Base-by-base conservation (phyloP, 1,140 invertebrate species). In the Ceratina australensis region DNA sequence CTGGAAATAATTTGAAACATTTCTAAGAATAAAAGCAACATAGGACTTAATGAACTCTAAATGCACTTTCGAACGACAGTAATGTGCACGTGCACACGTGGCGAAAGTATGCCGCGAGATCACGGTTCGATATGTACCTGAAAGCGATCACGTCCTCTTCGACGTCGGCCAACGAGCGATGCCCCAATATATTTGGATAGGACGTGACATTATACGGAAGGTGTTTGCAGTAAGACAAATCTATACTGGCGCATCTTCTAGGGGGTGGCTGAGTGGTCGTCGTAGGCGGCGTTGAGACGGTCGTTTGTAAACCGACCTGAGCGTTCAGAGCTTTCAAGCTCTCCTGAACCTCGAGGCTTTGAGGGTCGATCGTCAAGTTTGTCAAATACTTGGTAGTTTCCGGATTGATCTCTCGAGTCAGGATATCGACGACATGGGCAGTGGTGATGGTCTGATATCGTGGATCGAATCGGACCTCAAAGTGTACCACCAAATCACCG, bases 171-270 rank as follows among this genome's bases (percentile, higher is more conserved):
- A 95, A 89, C 18, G 94, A 95, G 26, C 91, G 91, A 81, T 95
- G 95, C 2, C 93, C 93, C 33, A 98, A 92, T 2, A 97, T 90
- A 90, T 98, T 98, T 0, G 97, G 97, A 89, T 97, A 98, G 0
- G 96, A 95, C 0, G 97, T 98, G 2, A 94, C 89, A 86, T 97
- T 98, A 89, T 97, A 96, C 0, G 94, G 93, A 24, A 97, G 90
- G 72, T 94, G 93, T 52, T 94, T 93, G 88, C 97, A 98, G 78
- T 97, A 96, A 2, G 92, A 87, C 1, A 97, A 89, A 59, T 95
- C 93, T 3, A 96, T 72, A 7, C 94, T 92, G 33, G 93, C 93
- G 87, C 97, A 98, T 82, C 94, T 94, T 79, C 96, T 93, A 1
- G 94, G 93, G 2, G 94, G 93, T 52, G 93, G 87, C 1, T 93